Evolutionary conservation across 2,113 vertebrate genomes (phyloP).

Genomic region (Platichthys stellatus): DNA sequence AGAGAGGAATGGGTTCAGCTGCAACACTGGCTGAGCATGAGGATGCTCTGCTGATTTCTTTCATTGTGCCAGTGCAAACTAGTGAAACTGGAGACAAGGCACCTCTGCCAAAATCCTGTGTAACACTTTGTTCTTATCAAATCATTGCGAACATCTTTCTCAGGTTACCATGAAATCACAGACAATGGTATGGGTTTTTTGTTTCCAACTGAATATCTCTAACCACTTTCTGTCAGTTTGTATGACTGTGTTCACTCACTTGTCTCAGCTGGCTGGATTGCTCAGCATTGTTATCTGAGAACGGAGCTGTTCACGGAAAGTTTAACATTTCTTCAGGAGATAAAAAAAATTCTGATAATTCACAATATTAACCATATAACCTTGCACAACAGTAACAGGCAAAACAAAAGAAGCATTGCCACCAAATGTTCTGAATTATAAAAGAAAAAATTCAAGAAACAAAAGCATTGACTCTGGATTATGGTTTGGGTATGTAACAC

Average conservation of each 20-base stretch:
- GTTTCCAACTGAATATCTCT: constrained; percentile 37
- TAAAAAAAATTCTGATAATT: constrained; percentile 38
- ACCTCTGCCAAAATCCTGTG: constrained; percentile 10
- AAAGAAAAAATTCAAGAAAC: constrained; percentile 23
- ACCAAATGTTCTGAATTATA: constrained; percentile 52
- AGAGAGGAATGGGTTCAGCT: constrained; percentile 10
- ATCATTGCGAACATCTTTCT: constrained; percentile 29
- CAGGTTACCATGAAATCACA: constrained; percentile 36
- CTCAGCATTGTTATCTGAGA: constrained; percentile 52
- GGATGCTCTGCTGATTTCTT: constrained; percentile 20
- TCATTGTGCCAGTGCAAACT: constrained; percentile 1
- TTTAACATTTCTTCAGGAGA: constrained; percentile 23
- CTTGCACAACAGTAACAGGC: constrained; percentile 30
- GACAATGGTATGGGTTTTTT: neutral
- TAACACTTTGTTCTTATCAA: constrained; percentile 50
- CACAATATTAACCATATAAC: constrained; percentile 36
- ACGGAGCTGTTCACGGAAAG: constrained; percentile 34
- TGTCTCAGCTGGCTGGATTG: constrained; percentile 31
- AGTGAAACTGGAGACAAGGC: constrained; percentile 1
- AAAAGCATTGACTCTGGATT: constrained; percentile 16
- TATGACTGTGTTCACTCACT: constrained; percentile 39
- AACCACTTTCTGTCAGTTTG: constrained; percentile 8
- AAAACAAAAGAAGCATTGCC: constrained; percentile 33
- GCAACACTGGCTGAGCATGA: constrained; percentile 15
- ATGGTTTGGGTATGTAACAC: constrained; percentile 1